Evolutionary conservation across 2,113 vertebrate species (phyloP), one percentile per base, ranked within the genome.

Genomic region (Kryptolebias marmoratus): DNA sequence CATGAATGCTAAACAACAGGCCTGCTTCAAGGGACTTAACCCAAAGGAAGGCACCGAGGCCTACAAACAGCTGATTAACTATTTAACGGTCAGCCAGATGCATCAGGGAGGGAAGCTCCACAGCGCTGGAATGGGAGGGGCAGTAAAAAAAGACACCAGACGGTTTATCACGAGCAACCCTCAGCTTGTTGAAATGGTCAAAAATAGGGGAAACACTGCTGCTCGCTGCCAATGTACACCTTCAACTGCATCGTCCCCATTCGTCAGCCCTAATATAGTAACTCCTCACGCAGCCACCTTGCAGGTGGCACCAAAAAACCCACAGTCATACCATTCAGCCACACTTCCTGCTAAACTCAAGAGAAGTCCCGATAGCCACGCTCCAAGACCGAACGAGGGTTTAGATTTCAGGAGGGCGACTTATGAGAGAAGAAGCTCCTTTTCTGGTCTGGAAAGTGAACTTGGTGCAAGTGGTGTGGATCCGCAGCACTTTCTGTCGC

Each of bases 311-410:
- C 83, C 73, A 61, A 87, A 53, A 67, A 82, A 84, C n/a, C 64
- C 64, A 7, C 82, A 47, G 18, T 45, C 86, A 15, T 94, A 91
- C 62, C 84, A 91, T 73, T 93, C 92, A 1, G 88, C 91, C 60
- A 94, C 93, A 49, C 90, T 94, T 71, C 93, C 93, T n/a, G 84
- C 92, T 76, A 94, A 94, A 77, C 87, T 94, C 52, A 93, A 93
- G 70, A 86, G 82, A 82, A 92, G 88, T 58, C 83, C 89, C 54
- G 89, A 93, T 9, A 77, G 86, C 68, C 89, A 90, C 73, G 81
- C 81, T 75, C 85, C 84, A 63, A 87, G 68, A 63, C 84, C 54
- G 14, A 79, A 67, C 18, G 78, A 84, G 45, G 73, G 68, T 73
- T 67, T 84, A 45, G 90, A 92, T 66, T 82, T 86, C n/a, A 85